These are phyloP conservation scores for Stictocephala bisonia DNA, from an alignment of 2,888 invertebrate species.

Conservation along the genomic window DNA sequence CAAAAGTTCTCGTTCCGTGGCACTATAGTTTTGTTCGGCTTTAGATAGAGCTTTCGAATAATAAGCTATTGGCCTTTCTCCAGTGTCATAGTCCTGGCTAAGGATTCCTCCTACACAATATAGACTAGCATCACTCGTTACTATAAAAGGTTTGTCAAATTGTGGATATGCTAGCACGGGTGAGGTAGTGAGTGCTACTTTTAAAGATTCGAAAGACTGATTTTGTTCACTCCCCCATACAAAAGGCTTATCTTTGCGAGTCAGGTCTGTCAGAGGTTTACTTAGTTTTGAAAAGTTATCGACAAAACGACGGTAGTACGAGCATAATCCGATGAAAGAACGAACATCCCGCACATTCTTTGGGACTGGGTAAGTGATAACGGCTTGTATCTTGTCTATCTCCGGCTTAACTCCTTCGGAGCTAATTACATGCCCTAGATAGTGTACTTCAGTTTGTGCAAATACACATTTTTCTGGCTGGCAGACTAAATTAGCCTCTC, in stretches of 20 bases:
- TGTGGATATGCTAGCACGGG: conserved; percentile 54
- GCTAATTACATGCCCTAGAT: conserved; percentile 17
- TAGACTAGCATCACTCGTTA: conserved; percentile 46
- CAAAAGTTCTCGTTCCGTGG: conserved; percentile 27
- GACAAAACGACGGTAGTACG: conserved; percentile 27
- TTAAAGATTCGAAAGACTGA: conserved; percentile 45
- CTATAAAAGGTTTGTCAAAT: conserved; percentile 44
- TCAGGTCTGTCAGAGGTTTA: conserved; percentile 24
- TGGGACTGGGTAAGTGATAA: not conserved
- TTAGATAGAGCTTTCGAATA: conserved; percentile 14
- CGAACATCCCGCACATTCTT: conserved; percentile 30
- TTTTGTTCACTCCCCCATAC: conserved; percentile 42
- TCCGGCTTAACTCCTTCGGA: not conserved
- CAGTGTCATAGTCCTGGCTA: conserved; percentile 22
- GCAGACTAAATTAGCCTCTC: not conserved
- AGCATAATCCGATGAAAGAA: conserved; percentile 19
- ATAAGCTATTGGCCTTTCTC: conserved; percentile 40
- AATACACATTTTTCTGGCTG: not conserved
- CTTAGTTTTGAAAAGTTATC: conserved; percentile 15
- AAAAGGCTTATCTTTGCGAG: conserved; percentile 4
- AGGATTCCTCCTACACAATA: conserved; percentile 31
- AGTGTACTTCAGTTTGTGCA: not conserved
- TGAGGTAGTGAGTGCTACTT: conserved; percentile 37
- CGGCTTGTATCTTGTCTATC: not conserved
- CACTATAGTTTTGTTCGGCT: conserved; percentile 40